Evolutionary conservation across 2,888 invertebrate species (phyloP).

Genomic region (Thymelicus lineola): DNA sequence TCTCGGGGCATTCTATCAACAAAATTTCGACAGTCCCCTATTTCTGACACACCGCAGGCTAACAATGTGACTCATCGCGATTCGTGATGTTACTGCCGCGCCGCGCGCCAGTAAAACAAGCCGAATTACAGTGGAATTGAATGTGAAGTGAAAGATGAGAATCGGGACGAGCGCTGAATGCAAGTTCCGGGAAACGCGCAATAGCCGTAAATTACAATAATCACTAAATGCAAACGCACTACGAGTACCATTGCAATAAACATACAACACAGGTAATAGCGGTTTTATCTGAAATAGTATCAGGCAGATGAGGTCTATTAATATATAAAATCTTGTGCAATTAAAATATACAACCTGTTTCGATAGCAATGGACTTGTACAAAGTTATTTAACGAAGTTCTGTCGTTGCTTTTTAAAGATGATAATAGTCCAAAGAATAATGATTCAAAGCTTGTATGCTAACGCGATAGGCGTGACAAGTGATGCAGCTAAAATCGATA

Average conservation of each 20-base stretch:
- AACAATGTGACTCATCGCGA: conserved; percentile 60
- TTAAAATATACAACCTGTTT: background rate
- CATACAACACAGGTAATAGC: conserved; percentile 16
- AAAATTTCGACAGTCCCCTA: background rate
- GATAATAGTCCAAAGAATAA: background rate
- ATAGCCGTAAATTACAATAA: conserved; percentile 38
- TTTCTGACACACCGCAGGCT: background rate
- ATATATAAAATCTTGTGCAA: conserved; percentile 1
- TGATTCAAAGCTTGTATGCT: conserved; percentile 6
- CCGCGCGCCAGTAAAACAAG: conserved; percentile 54
- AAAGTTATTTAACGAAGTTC: background rate
- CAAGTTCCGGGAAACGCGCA: conserved; percentile 62
- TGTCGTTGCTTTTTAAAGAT: background rate
- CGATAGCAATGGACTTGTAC: background rate
- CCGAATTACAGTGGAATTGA: conserved; percentile 60
- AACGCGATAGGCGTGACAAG: conserved; percentile 14
- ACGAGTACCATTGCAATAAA: background rate
- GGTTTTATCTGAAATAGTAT: conserved; percentile 26
- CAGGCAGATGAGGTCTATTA: conserved; percentile 12
- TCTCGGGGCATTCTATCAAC: background rate
- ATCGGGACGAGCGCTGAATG: conserved; percentile 56
- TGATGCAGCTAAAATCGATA: conserved; percentile 31
- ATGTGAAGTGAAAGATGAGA: conserved; percentile 64
- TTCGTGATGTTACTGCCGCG: conserved; percentile 54
- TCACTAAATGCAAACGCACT: conserved; percentile 35